phyloP scores from a whole-genome alignment of 2,113 vertebrate genomes.

The Acrocephalus kingi region DNA sequence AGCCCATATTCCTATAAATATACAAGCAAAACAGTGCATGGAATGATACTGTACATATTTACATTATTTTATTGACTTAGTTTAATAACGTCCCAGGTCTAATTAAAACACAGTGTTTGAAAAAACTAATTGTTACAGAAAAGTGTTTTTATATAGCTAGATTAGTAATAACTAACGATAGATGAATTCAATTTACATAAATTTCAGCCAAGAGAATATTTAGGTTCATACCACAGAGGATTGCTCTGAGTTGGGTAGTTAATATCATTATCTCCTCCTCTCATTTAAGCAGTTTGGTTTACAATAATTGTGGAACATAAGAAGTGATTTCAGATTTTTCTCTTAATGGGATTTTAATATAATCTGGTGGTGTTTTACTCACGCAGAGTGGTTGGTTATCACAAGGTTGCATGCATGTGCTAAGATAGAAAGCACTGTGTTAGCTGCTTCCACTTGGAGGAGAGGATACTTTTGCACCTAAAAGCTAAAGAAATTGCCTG shows the following conservation, averaged over 20 bases:
- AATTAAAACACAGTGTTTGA: constrained; percentile 90
- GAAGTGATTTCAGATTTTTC: constrained; percentile 87
- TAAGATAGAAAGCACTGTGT: not conserved
- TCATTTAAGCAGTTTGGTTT: constrained; percentile 88
- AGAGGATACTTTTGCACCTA: not conserved
- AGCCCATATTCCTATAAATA: not conserved
- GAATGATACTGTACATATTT: constrained; percentile 79
- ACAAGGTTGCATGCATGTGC: not conserved
- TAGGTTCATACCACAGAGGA: constrained; percentile 91
- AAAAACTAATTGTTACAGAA: constrained; percentile 92
- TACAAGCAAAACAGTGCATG: constrained; percentile 1
- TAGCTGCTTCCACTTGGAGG: not conserved
- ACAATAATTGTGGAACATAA: constrained; percentile 89
- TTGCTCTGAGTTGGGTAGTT: constrained; percentile 94
- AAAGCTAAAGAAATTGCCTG: not conserved
- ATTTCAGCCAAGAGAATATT: constrained; percentile 93
- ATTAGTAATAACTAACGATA: constrained; percentile 92
- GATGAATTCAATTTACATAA: constrained; percentile 98
- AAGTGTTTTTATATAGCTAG: constrained; percentile 85
- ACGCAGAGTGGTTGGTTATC: constrained; percentile 70
- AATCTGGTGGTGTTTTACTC: constrained; percentile 79
- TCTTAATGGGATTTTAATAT: constrained; percentile 84
- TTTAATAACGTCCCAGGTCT: constrained; percentile 79
- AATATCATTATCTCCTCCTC: constrained; percentile 93
- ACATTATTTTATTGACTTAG: constrained; percentile 38